Evolutionary conservation across 2,113 vertebrate species (phyloP).

Genomic region (Panthera tigris): DNA sequence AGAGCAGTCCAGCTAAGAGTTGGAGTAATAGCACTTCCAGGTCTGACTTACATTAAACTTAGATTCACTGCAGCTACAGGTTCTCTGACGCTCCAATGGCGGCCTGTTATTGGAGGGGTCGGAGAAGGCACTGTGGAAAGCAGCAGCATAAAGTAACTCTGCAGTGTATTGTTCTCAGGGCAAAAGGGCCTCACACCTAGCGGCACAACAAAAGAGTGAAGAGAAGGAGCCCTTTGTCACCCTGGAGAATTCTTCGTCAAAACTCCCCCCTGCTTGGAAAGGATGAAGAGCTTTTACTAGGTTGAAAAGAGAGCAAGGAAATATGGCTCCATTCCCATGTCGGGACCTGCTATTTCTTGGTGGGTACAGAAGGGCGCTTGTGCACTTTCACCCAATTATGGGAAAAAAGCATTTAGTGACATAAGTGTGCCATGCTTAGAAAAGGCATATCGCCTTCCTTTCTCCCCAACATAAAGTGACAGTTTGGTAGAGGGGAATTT

Average conservation of each 20-base stretch:
- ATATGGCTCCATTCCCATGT: conserved; percentile 61
- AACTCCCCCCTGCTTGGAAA: conserved; percentile 72
- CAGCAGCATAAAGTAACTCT: conserved; percentile 26
- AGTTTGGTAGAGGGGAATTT: not conserved
- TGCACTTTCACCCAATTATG: not conserved
- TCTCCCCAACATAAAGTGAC: conserved; percentile 16
- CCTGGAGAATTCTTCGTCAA: conserved; percentile 58
- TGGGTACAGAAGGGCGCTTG: conserved; percentile 20
- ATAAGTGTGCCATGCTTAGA: conserved; percentile 56
- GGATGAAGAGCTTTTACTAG: conserved; percentile 58
- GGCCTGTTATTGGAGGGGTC: conserved; percentile 30
- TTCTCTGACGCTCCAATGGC: conserved; percentile 41
- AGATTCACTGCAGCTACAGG: not conserved
- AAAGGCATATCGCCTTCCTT: conserved; percentile 14
- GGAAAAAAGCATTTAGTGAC: conserved; percentile 62
- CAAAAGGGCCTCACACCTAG: conserved; percentile 55
- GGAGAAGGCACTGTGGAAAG: not conserved
- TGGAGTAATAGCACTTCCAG: not conserved
- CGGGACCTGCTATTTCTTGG: conserved; percentile 55
- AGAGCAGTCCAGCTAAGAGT: conserved; percentile 7
- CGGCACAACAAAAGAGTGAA: conserved; percentile 63
- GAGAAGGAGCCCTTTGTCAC: conserved; percentile 63
- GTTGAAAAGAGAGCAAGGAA: conserved; percentile 52
- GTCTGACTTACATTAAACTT: conserved; percentile 13
- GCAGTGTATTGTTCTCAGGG: conserved; percentile 44